A percentile compares a stretch with the other conserved stretches of the same genome.
These are phyloP conservation scores for Endotricha flammealis DNA, from an alignment of 2,888 invertebrate genomes.

Conservation along the genomic window DNA sequence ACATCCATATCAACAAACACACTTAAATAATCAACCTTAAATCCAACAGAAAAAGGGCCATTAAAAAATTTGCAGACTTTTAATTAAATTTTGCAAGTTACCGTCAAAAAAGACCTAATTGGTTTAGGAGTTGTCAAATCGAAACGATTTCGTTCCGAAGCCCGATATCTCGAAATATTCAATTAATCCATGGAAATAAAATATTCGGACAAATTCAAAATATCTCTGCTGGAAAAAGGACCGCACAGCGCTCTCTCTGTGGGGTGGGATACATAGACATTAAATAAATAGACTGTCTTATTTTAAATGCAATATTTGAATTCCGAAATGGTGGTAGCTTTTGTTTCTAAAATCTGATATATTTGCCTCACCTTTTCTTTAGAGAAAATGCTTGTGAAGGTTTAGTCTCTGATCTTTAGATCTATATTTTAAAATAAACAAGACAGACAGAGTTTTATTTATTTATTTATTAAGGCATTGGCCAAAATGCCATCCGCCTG, in stretches of 20 bases:
- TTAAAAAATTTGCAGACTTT: constrained; percentile 6
- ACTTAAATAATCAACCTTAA: constrained; percentile 11
- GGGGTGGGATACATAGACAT: constrained; percentile 2
- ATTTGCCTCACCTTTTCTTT: no score
- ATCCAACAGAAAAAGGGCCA: constrained; percentile 1
- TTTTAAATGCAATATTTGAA: no score
- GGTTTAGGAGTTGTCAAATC: constrained; percentile 60
- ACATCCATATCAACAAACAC: constrained; percentile 3
- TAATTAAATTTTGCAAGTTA: not conserved
- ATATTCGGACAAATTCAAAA: constrained; percentile 33
- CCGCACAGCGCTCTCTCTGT: constrained; percentile 13
- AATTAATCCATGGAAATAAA: constrained; percentile 59
- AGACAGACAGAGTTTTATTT: no score
- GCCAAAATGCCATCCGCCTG: no score
- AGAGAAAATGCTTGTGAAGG: no score
- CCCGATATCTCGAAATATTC: constrained; percentile 51
- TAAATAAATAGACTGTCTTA: no score
- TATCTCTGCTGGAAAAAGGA: constrained; percentile 28
- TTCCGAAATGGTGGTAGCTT: no score
- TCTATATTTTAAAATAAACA: no score
- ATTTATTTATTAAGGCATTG: no score
- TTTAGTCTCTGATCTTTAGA: no score
- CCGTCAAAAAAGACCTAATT: constrained; percentile 37
- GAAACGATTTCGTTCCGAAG: constrained; percentile 67
- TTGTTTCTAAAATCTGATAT: no score